A percentile compares a stretch with the other conserved stretches of the same genome.
These are phyloP conservation scores for Popillia japonica DNA, from an alignment of 1,140 invertebrate species.

Conservation along the genomic window DNA sequence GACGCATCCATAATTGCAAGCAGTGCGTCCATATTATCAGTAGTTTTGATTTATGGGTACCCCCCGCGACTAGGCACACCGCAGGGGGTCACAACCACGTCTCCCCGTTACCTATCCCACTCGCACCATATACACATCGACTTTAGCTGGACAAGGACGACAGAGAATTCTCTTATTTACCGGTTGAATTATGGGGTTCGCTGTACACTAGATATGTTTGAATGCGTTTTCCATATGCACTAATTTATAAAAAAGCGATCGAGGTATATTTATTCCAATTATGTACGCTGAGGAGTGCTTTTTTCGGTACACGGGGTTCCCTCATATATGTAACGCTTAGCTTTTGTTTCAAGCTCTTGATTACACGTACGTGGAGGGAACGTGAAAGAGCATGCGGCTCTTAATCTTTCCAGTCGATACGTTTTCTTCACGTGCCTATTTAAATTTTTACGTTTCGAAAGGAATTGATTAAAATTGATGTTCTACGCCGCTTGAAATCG, in stretches of 20 bases:
- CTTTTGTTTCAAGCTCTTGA: slow-evolving; percentile 15
- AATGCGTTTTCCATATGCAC: slow-evolving; percentile 50
- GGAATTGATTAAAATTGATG: slow-evolving; percentile 12
- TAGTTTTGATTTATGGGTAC: slow-evolving; percentile 56
- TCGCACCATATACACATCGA: neutral
- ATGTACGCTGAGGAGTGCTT: slow-evolving; percentile 40
- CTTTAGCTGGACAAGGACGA: slow-evolving; percentile 35
- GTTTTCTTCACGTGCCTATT: neutral
- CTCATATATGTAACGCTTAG: neutral
- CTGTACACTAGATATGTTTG: slow-evolving; percentile 34
- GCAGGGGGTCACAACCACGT: slow-evolving; percentile 48
- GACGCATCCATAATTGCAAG: slow-evolving; percentile 57
- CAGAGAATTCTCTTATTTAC: slow-evolving; percentile 41
- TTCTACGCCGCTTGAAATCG: neutral
- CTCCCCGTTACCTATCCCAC: slow-evolving; percentile 48
- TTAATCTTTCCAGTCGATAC: neutral
- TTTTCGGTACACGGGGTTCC: slow-evolving; percentile 3
- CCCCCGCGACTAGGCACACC: slow-evolving; percentile 49
- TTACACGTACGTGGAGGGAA: neutral
- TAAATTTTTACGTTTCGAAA: neutral
- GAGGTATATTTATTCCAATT: slow-evolving; percentile 47
- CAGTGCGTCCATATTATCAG: slow-evolving; percentile 55
- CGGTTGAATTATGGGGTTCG: slow-evolving; percentile 39
- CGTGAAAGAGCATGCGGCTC: neutral
- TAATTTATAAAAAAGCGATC: slow-evolving; percentile 48